Percentiles rank a stretch among this genome's conserved stretches.
phyloP scores from a whole-genome alignment of 2,888 invertebrate genomes.

The Drosophila rellima region DNA sequence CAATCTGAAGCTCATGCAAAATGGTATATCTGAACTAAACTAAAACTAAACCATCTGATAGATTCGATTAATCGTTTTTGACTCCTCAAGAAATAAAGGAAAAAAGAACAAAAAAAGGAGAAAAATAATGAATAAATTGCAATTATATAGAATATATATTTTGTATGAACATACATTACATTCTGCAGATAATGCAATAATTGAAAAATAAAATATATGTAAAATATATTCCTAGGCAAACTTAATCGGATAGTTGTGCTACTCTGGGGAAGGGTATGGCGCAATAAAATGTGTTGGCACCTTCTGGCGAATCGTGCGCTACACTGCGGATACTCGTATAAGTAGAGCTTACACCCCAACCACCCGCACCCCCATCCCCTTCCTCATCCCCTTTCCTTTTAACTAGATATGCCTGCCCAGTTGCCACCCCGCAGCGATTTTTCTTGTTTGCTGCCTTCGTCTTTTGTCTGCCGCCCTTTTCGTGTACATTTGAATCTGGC shows the following conservation, averaged over 20 bases:
- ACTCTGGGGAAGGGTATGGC: slow-evolving; percentile 48
- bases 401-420: slow-evolving; percentile 4
- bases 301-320: slow-evolving; percentile 78
- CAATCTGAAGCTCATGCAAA: not conserved
- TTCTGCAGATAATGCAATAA: no score
- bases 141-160: no score
- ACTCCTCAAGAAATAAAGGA: not conserved
- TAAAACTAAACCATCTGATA: not conserved
- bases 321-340: slow-evolving; percentile 75
- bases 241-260: not conserved
- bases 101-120: not conserved
- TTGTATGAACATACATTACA: no score
- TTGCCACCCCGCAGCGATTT: slow-evolving; percentile 70
- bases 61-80: not conserved
- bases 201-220: no score
- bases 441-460: slow-evolving; percentile 71
- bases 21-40: not conserved
- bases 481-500: slow-evolving; percentile 46
- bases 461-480: slow-evolving; percentile 80
- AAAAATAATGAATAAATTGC: no score
- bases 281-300: slow-evolving; percentile 80
- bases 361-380: slow-evolving; percentile 7
- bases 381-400: slow-evolving; percentile 18
- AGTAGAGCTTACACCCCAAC: slow-evolving; percentile 57
- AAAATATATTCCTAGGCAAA: no score